Evolutionary conservation across 2,113 vertebrate genomes (phyloP), one percentile per base, ranked within the genome.

Genomic region (Callochromis pleurospilus): DNA sequence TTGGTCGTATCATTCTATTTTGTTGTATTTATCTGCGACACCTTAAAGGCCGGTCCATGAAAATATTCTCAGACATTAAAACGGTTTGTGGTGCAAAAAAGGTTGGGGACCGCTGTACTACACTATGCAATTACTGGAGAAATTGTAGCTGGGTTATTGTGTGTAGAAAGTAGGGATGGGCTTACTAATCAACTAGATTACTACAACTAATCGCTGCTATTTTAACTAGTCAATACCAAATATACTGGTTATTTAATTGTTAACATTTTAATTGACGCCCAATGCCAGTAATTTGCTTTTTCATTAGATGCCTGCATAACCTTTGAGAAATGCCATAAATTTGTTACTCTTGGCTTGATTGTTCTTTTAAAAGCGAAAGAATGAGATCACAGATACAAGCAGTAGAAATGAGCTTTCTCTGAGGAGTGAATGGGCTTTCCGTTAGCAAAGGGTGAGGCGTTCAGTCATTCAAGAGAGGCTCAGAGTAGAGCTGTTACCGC

Each of bases 391-490:
- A 21, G 53, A 55, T 24, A 13, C 53, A 55, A 55, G 53, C 53
- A 55, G 53, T 6, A 55, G 53, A 55, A 24, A 55, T 36, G 31
- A 36, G 58, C 58, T 62, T 62, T 62, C 31, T 62, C 58, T 62
- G 58, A 62, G 31, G 31, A 11, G 58, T 36, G 58, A 12, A 62
- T 36, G 17, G 31, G 58, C 58, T 62, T 36, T 62, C 58, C 0
- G 0, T 62, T 36, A 12, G 58, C 58, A 62, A n/a, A 62, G 17
- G 17, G 58, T n/a, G 0, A 62, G 58, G 4, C 9, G 0, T 62
- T 62, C 17, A 36, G 17, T 62, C 31, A 62, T 62, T 62, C 58
- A 62, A 36, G 17, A 36, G 58, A 36, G 58, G 31, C 31, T 36
- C 31, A 62, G 31, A 62, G 58, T 62, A 62, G 31, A 36, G 17